Evolutionary conservation across 1,140 invertebrate genomes (phyloP), one percentile per base, ranked within the genome.

Genomic region (Thaumatotibia leucotreta): DNA sequence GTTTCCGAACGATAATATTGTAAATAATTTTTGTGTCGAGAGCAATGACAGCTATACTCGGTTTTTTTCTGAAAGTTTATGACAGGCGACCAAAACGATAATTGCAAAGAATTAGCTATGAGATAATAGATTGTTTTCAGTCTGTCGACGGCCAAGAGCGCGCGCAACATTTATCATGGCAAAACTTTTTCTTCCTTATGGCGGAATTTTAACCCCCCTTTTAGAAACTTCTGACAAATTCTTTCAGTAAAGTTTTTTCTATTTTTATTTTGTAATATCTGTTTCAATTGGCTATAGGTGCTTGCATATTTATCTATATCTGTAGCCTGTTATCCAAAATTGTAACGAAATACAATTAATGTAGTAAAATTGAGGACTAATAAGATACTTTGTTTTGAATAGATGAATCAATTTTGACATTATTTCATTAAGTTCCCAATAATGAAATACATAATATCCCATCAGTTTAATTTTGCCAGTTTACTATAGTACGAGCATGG

Each of bases 141-240:
- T 70, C 70, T 73, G 63, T 69, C 65, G 64, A 58, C 76, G 70
- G 67, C 66, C 66, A 82, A 65, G 83, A 80, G 66, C 58, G 63
- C 65, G 67, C 69, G 72, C 74, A 80, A 83, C 83, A 81, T 88
- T 77, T 89, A 86, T 88, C 84, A 74, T 79, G 75, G 70, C 50
- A 50, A 84, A 86, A 89, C 83, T 88, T 89, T 88, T 89, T 85
- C 81, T 83, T 84, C 73, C 72, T 73, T 73, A 75, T 72, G 63
- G 73, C 76, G 75, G 78, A 73, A 77, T 73, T 83, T 64, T 45
- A 72, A 79, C 79, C 76, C 80, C 80, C 76, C 80, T 86, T 86
- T 84, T 84, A 84, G 78, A 82, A 86, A 89, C 80, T 87, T 82
- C 73, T 73, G 74, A 74, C 77, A 76, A 45, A 45, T 45, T 20